These are phyloP conservation scores for Haemorhous mexicanus DNA, from an alignment of 2,113 vertebrate genomes.

Conservation along the genomic window DNA sequence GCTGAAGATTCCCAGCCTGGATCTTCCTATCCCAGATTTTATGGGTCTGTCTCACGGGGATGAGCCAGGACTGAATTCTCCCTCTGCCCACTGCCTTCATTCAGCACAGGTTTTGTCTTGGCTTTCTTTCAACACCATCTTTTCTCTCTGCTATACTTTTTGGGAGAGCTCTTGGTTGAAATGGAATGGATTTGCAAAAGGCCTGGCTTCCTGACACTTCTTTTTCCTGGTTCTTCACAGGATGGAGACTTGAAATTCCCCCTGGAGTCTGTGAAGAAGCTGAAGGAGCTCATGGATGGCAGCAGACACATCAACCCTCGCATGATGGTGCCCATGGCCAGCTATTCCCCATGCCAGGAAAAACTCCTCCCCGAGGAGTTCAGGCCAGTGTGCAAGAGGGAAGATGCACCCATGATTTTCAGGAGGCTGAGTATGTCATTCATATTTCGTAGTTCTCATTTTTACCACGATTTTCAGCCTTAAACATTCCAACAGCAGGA, in stretches of 20 bases:
- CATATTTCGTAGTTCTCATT: rapidly evolving
- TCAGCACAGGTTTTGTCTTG: not conserved
- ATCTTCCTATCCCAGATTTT: not conserved
- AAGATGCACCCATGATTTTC: conserved; percentile 8
- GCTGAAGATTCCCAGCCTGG: not conserved
- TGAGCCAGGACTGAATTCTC: not conserved
- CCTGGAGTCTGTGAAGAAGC: conserved; percentile 42
- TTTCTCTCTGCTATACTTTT: not conserved
- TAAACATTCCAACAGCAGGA: not conserved
- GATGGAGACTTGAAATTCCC: conserved; percentile 51
- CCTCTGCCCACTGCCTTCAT: not conserved
- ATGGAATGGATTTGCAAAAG: not conserved
- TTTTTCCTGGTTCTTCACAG: not conserved
- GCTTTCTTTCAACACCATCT: not conserved
- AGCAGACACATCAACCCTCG: not conserved
- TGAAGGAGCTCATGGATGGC: conserved; percentile 20
- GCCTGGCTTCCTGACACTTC: not conserved
- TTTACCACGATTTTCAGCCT: not conserved
- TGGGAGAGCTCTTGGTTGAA: not conserved
- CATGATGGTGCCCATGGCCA: not conserved
- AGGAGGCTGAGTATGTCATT: conserved; percentile 30
- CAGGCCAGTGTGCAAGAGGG: not conserved
- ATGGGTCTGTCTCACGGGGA: not conserved
- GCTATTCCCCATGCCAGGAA: not conserved
- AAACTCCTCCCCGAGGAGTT: conserved; percentile 35